phyloP scores from a whole-genome alignment of 2,113 vertebrate genomes.

The Callipepla squamata region DNA sequence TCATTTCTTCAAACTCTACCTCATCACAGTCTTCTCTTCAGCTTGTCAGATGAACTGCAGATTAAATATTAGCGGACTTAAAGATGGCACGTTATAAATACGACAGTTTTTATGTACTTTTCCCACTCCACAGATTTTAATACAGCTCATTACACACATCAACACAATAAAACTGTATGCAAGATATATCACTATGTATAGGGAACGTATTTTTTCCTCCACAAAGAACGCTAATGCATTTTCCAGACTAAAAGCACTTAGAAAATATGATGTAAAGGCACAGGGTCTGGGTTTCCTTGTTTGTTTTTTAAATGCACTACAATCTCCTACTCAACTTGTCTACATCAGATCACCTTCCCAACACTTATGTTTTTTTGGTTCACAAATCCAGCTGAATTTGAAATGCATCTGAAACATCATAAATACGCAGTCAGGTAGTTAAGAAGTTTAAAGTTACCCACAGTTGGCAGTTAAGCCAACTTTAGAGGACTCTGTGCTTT shows the following conservation, averaged over 20 bases:
- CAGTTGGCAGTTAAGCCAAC: background rate
- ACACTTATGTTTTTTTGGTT: background rate
- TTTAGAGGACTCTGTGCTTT: background rate
- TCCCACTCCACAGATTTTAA: background rate
- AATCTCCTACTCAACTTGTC: background rate
- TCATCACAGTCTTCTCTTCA: background rate
- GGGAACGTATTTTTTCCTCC: background rate
- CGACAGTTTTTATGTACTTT: background rate
- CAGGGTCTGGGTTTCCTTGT: background rate
- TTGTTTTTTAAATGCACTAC: background rate
- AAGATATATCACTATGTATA: background rate
- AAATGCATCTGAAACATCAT: background rate
- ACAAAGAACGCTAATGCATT: background rate
- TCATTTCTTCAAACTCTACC: background rate
- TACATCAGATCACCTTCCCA: background rate
- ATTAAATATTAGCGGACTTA: conserved; percentile 11
- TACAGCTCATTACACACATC: conserved; percentile 1
- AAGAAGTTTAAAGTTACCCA: background rate
- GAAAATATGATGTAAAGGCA: background rate
- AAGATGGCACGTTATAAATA: background rate
- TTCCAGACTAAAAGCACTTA: background rate
- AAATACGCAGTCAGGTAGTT: background rate
- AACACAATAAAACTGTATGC: background rate
- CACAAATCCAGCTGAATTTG: background rate
- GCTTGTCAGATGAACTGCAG: background rate